Conservation (phyloP, 2,113 vertebrate genomes). For the Ceyx melanurus region DNA sequence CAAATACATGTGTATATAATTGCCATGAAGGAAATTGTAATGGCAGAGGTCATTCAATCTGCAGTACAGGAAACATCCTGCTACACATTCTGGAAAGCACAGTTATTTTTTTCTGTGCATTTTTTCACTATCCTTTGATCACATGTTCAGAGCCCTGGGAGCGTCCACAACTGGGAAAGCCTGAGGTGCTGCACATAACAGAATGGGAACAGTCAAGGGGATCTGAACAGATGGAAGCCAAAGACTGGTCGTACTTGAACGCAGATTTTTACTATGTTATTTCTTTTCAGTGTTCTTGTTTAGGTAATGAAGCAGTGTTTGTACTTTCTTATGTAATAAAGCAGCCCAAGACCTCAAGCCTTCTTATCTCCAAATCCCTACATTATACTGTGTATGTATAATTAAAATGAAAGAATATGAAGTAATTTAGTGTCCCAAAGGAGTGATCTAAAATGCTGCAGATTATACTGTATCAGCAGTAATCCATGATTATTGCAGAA, state of each 20-base stretch:
- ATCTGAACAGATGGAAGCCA: neutral
- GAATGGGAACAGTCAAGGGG: neutral
- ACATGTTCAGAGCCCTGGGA: neutral
- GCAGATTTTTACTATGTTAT: neutral
- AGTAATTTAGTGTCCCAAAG: neutral
- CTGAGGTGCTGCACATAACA: neutral
- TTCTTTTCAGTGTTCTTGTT: neutral
- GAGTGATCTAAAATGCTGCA: neutral
- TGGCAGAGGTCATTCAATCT: neutral
- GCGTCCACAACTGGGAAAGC: neutral
- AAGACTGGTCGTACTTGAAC: neutral
- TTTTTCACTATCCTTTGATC: neutral
- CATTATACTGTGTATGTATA: neutral
- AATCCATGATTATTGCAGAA: conserved; percentile 29
- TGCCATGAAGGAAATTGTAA: neutral
- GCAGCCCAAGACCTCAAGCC: neutral
- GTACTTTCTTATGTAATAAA: neutral
- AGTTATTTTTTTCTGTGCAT: neutral
- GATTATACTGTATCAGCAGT: conserved; percentile 19
- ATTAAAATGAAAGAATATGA: conserved; percentile 8
- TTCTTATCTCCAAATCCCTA: conserved; percentile 1
- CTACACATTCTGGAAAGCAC: neutral
- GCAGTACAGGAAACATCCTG: neutral
- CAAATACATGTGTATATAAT: neutral
- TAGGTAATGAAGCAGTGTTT: neutral